Percentiles rank a stretch among this genome's conserved stretches.
phyloP scores from a whole-genome alignment of 2,113 vertebrate genomes.

The Gymnobelideus leadbeateri region DNA sequence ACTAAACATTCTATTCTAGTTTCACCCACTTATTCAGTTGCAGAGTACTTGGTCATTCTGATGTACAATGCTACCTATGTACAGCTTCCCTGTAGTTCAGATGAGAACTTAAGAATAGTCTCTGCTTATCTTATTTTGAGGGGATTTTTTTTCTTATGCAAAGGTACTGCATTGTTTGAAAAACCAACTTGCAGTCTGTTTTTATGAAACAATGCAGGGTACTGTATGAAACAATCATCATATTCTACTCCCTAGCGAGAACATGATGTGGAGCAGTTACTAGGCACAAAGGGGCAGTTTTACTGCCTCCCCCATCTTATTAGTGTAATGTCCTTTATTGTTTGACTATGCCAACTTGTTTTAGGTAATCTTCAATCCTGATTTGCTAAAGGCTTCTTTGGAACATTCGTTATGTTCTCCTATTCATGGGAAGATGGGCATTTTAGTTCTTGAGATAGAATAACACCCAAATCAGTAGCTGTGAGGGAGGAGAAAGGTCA shows the following conservation, averaged over 20 bases:
- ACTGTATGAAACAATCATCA: constrained; percentile 72
- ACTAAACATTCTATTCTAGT: constrained; percentile 15
- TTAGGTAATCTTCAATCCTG: constrained; percentile 72
- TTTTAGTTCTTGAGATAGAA: constrained; percentile 67
- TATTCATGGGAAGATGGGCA: constrained; percentile 68
- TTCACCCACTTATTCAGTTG: background rate
- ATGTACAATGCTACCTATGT: background rate
- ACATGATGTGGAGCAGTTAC: constrained; percentile 76
- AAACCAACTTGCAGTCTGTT: constrained; percentile 49
- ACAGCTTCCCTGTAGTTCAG: background rate
- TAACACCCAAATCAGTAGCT: constrained; percentile 73
- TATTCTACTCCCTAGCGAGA: constrained; percentile 65
- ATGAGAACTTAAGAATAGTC: background rate
- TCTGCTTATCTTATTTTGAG: constrained; percentile 22
- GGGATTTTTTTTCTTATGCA: constrained; percentile 20
- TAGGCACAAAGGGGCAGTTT: constrained; percentile 75
- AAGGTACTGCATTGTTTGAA: background rate
- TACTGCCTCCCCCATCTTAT: constrained; percentile 60
- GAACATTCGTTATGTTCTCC: constrained; percentile 72
- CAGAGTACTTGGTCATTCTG: constrained; percentile 24
- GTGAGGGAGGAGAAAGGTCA: constrained; percentile 79
- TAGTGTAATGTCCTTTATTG: constrained; percentile 74
- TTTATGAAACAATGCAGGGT: constrained; percentile 59
- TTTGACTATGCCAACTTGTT: constrained; percentile 73
- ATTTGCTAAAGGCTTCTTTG: constrained; percentile 71